Evolutionary conservation across 2,888 invertebrate genomes (phyloP), one percentile per base, ranked within the genome.

Genomic region (Callyntrura guangdongensis): DNA sequence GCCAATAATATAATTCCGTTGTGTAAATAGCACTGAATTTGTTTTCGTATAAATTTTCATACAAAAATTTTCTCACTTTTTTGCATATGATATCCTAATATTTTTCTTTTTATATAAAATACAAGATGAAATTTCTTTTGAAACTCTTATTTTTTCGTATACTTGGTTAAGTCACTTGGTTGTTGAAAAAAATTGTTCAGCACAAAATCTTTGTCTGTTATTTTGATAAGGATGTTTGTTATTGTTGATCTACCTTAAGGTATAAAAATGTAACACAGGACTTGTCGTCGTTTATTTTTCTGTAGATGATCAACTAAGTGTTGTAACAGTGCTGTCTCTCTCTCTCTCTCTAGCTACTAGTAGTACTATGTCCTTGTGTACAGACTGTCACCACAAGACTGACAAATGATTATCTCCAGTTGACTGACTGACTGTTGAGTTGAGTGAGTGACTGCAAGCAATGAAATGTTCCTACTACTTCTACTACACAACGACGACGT

Each of bases 371-470:
- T 89, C 89, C 84, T 89, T 89, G 89, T 89, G 89, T 89, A 89
- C 89, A 89, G 89, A 90, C 89, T 90, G 90, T 90, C 90, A 90
- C 86, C 90, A 86, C 90, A 86, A 90, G 90, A 90, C 90, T 90
- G 90, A 90, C 90, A 90, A 90, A 90, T 90, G 90, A 90, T 90
- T 86, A 90, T 90, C 81, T 77, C 81, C 85, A 89, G 85, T 89
- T 89, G 85, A 83, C 77, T 84, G 89, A 89, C 89, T 89, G 89
- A 85, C 85, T 89, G 87, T 77, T 74, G 86, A 86, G 74, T 86
- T 86, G 86, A 85, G 72, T 85, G 72, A 77, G 69, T 86, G 86
- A 72, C 86, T 86, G 59, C 86, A 77, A 64, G 85, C 86, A 87
- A 79, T 88, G 82, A 88, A 83, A 88, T 88, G 82, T 88, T 69